Base-by-base conservation (phyloP, 1,140 invertebrate genomes). In the Pinna nobilis region DNA sequence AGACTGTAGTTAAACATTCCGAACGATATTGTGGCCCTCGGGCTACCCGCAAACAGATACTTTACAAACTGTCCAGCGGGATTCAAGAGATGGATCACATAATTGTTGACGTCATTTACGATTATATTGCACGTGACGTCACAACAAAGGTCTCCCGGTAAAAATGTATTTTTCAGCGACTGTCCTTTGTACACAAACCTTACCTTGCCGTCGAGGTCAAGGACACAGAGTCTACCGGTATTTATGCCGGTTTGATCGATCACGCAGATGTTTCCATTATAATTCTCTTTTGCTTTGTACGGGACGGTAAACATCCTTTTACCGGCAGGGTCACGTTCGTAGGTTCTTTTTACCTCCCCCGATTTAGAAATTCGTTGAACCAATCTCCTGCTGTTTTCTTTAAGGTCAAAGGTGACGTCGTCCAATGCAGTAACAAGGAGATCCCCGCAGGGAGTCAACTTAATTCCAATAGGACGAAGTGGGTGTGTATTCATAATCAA, bases 351-450 rank as follows among this genome's bases (percentile, higher is more conserved):
- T 25, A 18, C 37, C 4, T 23, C 18, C 20, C 59, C 59, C 3
- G n/a, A 3, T 25, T 41, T 2, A 63, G 59, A 41, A 4, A 41
- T 37, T 25, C 33, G 6, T 63, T 63, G 33, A 3, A 63, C 59
- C 9, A 63, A 20, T 41, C 59, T 25, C 44, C 23, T 39, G 39
- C 37, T 23, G 13, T 39, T 32, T n/a, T 9, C 9, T 41, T 44
- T 41, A 15, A 20, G 15, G 2, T 63, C 39, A 18, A 15, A 3
- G 20, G 11, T 20, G 5, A 25, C 32, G 37, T 63, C 59, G 20
- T 32, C 35, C 59, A 39, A 41, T 44, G n/a, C 9, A 23, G 59
- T 63, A 35, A 41, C 59, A 33, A 63, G 37, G n/a, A 63, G 20
- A 25, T 63, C 59, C 2, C 37, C 59, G 28, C 44, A 13, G 18